Conservation (phyloP, 2,797 vertebrate species). For the Cossypha niveicapilla region DNA sequence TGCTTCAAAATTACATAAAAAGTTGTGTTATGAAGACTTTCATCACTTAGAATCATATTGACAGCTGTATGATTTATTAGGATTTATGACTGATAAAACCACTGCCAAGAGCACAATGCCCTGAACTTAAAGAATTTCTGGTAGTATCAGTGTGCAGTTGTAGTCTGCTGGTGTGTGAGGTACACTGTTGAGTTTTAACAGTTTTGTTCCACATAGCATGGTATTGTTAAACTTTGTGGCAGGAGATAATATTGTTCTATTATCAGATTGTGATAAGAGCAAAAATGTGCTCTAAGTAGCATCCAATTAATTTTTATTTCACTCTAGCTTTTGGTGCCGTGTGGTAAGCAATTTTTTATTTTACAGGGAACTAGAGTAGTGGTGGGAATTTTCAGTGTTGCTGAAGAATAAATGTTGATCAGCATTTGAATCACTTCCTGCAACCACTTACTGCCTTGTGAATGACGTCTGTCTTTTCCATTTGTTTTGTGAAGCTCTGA, state of each 20-base stretch:
- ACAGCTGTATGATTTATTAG: neutral
- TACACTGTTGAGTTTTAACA: neutral
- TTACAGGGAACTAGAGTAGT: neutral
- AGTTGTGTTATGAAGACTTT: neutral
- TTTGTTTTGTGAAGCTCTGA: constrained; percentile 81
- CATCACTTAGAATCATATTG: neutral
- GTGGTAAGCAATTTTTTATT: neutral
- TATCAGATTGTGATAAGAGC: neutral
- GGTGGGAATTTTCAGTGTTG: neutral
- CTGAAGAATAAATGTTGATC: neutral
- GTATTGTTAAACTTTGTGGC: neutral
- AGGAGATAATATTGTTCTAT: neutral
- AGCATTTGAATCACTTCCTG: constrained; percentile 8
- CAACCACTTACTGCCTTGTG: neutral
- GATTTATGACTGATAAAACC: neutral
- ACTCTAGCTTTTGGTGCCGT: neutral
- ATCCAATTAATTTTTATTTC: neutral
- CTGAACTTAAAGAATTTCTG: neutral
- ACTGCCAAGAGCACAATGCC: neutral
- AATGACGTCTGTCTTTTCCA: neutral
- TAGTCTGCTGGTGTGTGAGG: neutral
- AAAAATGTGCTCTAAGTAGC: neutral
- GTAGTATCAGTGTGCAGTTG: neutral
- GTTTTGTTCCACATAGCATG: neutral
- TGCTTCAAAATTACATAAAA: neutral